A percentile compares a stretch with the other conserved stretches of the same genome.
Evolutionary conservation across 2,888 invertebrate species (phyloP).

Genomic region (Papilio protenor): DNA sequence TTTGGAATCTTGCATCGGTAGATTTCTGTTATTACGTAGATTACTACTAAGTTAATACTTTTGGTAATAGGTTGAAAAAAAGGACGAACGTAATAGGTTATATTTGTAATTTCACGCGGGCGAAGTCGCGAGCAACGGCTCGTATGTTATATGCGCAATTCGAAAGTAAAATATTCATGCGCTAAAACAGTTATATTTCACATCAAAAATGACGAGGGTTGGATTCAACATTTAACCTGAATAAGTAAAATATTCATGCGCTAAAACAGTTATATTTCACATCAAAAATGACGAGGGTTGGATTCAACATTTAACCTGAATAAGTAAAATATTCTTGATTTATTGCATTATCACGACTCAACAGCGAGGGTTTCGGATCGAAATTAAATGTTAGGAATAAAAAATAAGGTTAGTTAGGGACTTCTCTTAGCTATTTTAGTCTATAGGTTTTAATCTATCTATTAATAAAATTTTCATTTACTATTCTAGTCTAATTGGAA

Average conservation of each 20-base stretch:
- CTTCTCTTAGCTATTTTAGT: too few species aligned
- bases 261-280: conserved; percentile 12
- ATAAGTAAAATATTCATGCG: conserved; percentile 2
- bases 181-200: conserved; percentile 14
- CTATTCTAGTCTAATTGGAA: too few species aligned
- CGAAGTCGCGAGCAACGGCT: too few species aligned
- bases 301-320: neutral
- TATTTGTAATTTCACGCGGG: too few species aligned
- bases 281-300: conserved; percentile 17
- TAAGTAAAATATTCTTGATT: conserved; percentile 14
- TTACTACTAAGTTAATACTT: too few species aligned
- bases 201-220: conserved; percentile 17
- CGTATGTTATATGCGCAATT: neutral
- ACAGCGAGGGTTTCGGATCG: neutral
- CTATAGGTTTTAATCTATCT: too few species aligned
- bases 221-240: neutral
- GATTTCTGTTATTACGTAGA: too few species aligned
- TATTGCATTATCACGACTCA: conserved; percentile 20
- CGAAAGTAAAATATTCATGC: neutral
- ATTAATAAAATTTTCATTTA: too few species aligned
- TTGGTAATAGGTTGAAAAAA: too few species aligned
- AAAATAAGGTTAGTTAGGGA: neutral
- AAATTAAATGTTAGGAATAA: neutral
- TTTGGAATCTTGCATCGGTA: too few species aligned
- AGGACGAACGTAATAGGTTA: too few species aligned